Conservation (phyloP, 2,113 vertebrate genomes). For the Genyomyrus donnyi region DNA sequence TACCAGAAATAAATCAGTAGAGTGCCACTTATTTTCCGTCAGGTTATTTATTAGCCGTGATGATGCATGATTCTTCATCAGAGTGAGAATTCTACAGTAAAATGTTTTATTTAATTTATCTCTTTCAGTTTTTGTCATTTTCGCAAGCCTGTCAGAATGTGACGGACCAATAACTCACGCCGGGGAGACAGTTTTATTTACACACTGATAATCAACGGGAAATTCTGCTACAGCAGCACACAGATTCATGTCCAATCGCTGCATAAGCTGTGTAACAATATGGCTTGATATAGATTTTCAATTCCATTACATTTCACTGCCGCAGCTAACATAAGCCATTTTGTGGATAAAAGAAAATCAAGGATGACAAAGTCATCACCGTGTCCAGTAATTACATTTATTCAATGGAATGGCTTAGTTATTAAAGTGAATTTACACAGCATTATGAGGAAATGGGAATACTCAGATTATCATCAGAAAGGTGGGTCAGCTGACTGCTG, state of each 20-base stretch:
- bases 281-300: neutral
- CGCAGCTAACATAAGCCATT: neutral
- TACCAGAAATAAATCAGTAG: slow-evolving; percentile 2
- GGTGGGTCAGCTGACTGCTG: neutral
- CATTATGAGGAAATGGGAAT: neutral
- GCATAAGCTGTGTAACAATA: neutral
- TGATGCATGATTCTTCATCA: neutral
- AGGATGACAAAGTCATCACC: neutral
- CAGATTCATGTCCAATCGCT: neutral
- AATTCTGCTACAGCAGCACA: neutral
- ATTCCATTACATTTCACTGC: neutral
- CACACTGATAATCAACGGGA: too few relatives aligned
- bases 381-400: neutral
- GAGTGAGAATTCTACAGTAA: neutral
- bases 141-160: neutral
- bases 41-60: neutral
- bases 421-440: neutral
- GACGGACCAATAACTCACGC: neutral
- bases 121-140: neutral
- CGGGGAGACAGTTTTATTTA: neutral
- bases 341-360: neutral
- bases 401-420: neutral
- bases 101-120: neutral
- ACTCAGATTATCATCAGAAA: neutral
- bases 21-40: neutral